Evolutionary conservation across 2,797 vertebrate species (phyloP).

Genomic region (Myotis daubentonii): DNA sequence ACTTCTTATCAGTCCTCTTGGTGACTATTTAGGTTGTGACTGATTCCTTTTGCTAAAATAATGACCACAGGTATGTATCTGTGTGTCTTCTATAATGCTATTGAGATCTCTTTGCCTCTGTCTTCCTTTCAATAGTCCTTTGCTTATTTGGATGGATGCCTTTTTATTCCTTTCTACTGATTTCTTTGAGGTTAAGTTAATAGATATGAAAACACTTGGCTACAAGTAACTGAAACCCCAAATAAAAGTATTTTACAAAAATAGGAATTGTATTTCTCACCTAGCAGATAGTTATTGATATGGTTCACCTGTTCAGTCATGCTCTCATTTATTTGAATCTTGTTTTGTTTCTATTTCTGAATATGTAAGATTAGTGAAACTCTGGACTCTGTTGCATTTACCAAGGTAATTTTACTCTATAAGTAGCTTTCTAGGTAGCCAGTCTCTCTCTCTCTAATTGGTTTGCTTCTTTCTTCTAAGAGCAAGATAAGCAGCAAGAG

Average conservation of each 20-base stretch:
- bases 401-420: neutral
- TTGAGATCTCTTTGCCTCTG: neutral
- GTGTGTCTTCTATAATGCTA: neutral
- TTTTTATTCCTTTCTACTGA: neutral
- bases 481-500: neutral
- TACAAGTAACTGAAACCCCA: neutral
- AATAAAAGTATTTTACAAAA: neutral
- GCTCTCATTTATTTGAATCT: neutral
- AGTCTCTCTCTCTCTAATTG: neutral
- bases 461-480: slow-evolving; percentile 32
- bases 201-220: neutral
- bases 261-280: neutral
- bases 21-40: neutral
- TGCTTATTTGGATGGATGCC: neutral
- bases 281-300: neutral
- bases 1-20: neutral
- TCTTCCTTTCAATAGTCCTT: neutral
- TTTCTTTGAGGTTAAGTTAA: neutral
- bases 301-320: neutral
- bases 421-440: neutral
- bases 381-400: slow-evolving; percentile 18
- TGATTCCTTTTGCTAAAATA: neutral
- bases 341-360: slow-evolving; percentile 44
- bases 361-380: slow-evolving; percentile 1
- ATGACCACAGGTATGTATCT: neutral